Percentiles rank a stretch among this genome's conserved stretches.
phyloP scores from a whole-genome alignment of 1,140 invertebrate genomes.

The Holcopasites calliopsidis region DNA sequence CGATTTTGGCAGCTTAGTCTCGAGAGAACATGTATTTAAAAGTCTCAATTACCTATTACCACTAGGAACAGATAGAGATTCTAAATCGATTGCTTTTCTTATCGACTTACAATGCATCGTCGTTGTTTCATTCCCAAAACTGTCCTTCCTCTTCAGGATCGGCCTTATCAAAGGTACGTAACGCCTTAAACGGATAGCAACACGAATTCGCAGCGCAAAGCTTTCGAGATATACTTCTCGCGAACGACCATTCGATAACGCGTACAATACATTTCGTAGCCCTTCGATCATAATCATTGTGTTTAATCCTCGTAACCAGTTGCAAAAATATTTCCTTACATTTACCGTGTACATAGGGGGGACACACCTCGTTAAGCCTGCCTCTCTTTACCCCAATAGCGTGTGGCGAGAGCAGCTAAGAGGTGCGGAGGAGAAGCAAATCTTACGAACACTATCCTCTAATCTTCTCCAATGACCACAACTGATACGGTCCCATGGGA shows the following conservation, averaged over 20 bases:
- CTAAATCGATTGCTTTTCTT: too few relatives aligned
- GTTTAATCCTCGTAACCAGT: neutral
- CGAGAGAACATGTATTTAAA: too few relatives aligned
- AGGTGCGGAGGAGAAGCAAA: neutral
- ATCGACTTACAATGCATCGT: too few relatives aligned
- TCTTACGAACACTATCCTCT: neutral
- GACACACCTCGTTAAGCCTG: too few relatives aligned
- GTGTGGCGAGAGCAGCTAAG: neutral
- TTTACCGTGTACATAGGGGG: too few relatives aligned
- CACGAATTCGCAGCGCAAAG: neutral
- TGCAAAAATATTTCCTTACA: conserved; percentile 1
- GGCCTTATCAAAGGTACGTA: too few relatives aligned
- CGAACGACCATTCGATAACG: neutral
- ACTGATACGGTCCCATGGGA: neutral
- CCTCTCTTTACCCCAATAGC: neutral
- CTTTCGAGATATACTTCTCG: neutral
- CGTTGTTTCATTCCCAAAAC: too few relatives aligned
- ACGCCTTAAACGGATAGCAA: neutral
- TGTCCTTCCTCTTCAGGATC: too few relatives aligned
- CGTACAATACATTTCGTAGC: neutral
- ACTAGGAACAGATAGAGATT: too few relatives aligned
- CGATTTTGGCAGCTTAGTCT: too few relatives aligned
- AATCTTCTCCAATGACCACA: neutral
- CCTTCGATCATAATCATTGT: neutral
- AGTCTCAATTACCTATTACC: too few relatives aligned